Evolutionary conservation across 2,888 invertebrate genomes (phyloP), one percentile per base, ranked within the genome.

Genomic region (Phortica okadai): DNA sequence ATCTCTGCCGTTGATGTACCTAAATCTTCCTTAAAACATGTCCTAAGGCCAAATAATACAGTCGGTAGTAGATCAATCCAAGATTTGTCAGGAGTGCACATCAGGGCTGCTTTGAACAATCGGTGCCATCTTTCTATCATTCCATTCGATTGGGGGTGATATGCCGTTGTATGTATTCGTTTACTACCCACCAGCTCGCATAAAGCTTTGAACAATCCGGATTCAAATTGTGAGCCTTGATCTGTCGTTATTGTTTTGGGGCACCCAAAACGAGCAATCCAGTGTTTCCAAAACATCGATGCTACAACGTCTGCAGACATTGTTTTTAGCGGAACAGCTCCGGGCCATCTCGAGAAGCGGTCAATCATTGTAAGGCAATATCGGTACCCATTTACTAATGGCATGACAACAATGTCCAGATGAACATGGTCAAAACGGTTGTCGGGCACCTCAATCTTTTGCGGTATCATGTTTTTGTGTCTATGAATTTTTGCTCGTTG

Each of bases 61-160:
- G 64, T 25, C 6, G 64, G 64, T 8, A 64, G 11, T 10, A 16
- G 21, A 1, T 21, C 62, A 0, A 8, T 21, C 21, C 90, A 90
- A 33, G 79, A 62, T 7, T 78, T 73, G 0, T 74, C 74, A 0
- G 77, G 69, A 50, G 84, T 82, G 69, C 84, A 82, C 73, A 74
- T 85, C n/a, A 90, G 76, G 0, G 92, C 88, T 0, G 90, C 84
- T 82, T 90, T 92, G 74, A 92, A 77, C 10, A 85, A 83, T 2
- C 92, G 79, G 77, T 92, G 92, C 75, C 89, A 86, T 7, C 91
- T 77, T 77, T 92, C 91, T 1, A 92, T 82, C 75, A 90, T 82
- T 0, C 91, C 91, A 72, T 92, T 92, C 1, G 42, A 66, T 42
- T 41, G 42, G 0, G 91, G 89, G 77, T 91, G 90, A 77, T 90